These are phyloP conservation scores for Mamestra brassicae DNA, from an alignment of 2,888 invertebrate genomes.

Conservation along the genomic window DNA sequence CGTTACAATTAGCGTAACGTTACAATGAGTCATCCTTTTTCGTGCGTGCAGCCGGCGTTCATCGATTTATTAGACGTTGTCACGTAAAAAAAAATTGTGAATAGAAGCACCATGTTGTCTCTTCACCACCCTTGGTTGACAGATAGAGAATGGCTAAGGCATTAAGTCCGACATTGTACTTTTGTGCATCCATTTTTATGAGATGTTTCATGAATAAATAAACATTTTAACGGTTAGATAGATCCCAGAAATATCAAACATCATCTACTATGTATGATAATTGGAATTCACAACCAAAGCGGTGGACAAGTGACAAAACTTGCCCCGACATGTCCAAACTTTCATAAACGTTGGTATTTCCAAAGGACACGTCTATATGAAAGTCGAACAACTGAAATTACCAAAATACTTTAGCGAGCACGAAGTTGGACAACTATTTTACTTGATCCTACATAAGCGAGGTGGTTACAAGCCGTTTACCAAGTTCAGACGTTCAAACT, in stretches of 20 bases:
- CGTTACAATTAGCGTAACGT: too few relatives aligned
- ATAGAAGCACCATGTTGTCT: too few relatives aligned
- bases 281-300: constrained; percentile 11
- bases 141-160: too few relatives aligned
- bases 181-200: too few relatives aligned
- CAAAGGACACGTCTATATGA: constrained; percentile 48
- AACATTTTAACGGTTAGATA: too few relatives aligned
- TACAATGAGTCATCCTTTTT: too few relatives aligned
- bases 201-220: too few relatives aligned
- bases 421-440: constrained; percentile 59
- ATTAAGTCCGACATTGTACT: too few relatives aligned
- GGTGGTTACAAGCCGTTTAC: constrained; percentile 30
- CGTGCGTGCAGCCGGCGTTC: too few relatives aligned
- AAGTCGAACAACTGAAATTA: constrained; percentile 62
- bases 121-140: too few relatives aligned
- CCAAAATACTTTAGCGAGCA: constrained; percentile 49
- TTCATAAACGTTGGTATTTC: constrained; percentile 46
- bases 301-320: constrained; percentile 45
- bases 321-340: constrained; percentile 43
- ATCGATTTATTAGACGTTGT: too few relatives aligned
- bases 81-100: too few relatives aligned
- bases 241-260: constrained; percentile 5
- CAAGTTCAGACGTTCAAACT: constrained; percentile 23
- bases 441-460: constrained; percentile 24
- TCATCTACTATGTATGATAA: constrained; percentile 14